Percentiles rank a stretch among this genome's conserved stretches.
These are phyloP conservation scores for Emmelina monodactyla DNA, from an alignment of 2,888 invertebrate species.

Conservation along the genomic window DNA sequence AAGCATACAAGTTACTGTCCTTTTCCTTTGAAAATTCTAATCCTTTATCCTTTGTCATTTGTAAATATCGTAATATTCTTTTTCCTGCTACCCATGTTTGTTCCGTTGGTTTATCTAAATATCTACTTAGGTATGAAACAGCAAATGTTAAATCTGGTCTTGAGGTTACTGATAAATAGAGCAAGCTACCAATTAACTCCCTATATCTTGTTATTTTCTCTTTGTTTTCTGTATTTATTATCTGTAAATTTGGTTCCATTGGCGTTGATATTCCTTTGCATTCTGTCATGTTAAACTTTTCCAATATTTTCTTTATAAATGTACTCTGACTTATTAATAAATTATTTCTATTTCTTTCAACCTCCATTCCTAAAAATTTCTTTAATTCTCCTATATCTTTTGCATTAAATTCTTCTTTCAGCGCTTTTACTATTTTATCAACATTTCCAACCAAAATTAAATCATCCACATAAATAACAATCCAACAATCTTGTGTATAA, in stretches of 20 bases:
- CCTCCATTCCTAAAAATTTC: conserved; percentile 10
- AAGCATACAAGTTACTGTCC: conserved; percentile 8
- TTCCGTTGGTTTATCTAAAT: conserved; percentile 7
- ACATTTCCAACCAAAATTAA: conserved; percentile 6
- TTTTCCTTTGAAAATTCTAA: conserved; percentile 5
- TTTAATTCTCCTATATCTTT: conserved; percentile 11
- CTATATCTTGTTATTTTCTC: conserved; percentile 5
- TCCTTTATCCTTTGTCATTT: conserved; percentile 4
- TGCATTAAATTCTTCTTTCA: conserved; percentile 9
- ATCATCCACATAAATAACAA: conserved; percentile 14
- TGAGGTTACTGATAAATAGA: not conserved
- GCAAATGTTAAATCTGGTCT: conserved; percentile 5
- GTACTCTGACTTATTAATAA: conserved; percentile 3
- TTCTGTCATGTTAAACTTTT: conserved; percentile 8
- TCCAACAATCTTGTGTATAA: conserved; percentile 7
- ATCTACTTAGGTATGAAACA: conserved; percentile 8
- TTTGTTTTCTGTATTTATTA: not conserved
- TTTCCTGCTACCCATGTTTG: conserved; percentile 5
- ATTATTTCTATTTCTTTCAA: conserved; percentile 5
- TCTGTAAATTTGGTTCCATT: conserved; percentile 6
- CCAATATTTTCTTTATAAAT: conserved; percentile 7
- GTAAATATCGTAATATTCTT: conserved; percentile 6
- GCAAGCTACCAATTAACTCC: conserved; percentile 7
- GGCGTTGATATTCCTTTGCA: conserved; percentile 8
- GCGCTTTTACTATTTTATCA: conserved; percentile 5